Conservation (phyloP, 1,140 invertebrate species). For the Drosophila nannoptera region DNA sequence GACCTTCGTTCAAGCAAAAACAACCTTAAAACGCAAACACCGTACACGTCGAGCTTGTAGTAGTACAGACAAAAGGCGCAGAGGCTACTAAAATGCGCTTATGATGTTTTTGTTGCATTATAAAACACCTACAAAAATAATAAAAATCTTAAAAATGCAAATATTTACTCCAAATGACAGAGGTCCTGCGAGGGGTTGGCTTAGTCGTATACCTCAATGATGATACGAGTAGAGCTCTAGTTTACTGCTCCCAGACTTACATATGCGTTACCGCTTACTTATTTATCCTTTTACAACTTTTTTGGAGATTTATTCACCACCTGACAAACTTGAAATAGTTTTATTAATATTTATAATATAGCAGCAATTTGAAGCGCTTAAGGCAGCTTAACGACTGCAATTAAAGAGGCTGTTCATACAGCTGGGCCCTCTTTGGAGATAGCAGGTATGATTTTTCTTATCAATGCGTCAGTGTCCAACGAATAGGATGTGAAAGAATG, state of each 20-base stretch:
- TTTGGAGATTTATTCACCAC: slow-evolving; percentile 62
- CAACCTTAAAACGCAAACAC: slow-evolving; percentile 3
- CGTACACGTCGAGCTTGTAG: not conserved
- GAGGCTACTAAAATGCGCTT: slow-evolving; percentile 71
- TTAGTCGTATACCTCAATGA: slow-evolving; percentile 53
- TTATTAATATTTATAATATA: slow-evolving; percentile 52
- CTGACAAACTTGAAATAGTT: slow-evolving; percentile 47
- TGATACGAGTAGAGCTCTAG: slow-evolving; percentile 45
- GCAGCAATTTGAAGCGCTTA: slow-evolving; percentile 44
- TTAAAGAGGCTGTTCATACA: slow-evolving; percentile 51
- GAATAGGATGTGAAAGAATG: not conserved
- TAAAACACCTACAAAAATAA: slow-evolving; percentile 40
- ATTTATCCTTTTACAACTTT: slow-evolving; percentile 45
- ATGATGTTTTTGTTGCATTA: slow-evolving; percentile 68
- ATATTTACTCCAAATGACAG: slow-evolving; percentile 71
- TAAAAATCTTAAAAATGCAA: slow-evolving; percentile 75
- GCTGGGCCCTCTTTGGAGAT: slow-evolving; percentile 12
- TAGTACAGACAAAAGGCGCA: slow-evolving; percentile 17
- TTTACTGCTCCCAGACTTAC: slow-evolving; percentile 16
- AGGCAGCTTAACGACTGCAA: slow-evolving; percentile 54
- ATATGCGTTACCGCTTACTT: slow-evolving; percentile 34
- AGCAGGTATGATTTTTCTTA: slow-evolving; percentile 49
- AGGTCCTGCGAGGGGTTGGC: slow-evolving; percentile 1
- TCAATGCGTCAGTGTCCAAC: slow-evolving; percentile 43
- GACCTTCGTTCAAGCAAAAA: slow-evolving; percentile 38